Percentiles rank a stretch among this genome's conserved stretches.
phyloP scores from a whole-genome alignment of 2,797 vertebrate genomes.

The Heterohyrax brucei region DNA sequence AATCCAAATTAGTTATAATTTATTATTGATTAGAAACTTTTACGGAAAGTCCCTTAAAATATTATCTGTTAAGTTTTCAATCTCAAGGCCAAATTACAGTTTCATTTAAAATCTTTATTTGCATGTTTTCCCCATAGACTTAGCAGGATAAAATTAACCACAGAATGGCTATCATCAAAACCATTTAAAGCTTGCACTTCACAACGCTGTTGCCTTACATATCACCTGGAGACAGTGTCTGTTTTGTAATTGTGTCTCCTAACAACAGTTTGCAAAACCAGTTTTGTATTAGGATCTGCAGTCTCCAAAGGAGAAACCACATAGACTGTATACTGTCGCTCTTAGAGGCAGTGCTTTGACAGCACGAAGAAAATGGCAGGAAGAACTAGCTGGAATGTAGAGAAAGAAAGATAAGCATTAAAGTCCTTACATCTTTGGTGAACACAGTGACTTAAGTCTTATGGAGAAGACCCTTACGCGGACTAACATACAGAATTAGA shows the following conservation, averaged over 20 bases:
- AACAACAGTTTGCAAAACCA: conserved; percentile 65
- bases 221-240: neutral
- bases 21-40: conserved; percentile 50
- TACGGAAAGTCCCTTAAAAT: conserved; percentile 42
- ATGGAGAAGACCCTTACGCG: neutral
- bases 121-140: conserved; percentile 60
- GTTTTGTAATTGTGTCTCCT: conserved; percentile 46
- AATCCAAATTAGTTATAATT: conserved; percentile 21
- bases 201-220: neutral
- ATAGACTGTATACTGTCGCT: conserved; percentile 3
- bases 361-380: neutral
- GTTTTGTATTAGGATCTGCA: neutral
- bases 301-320: conserved; percentile 44
- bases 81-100: conserved; percentile 49
- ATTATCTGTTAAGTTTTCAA: conserved; percentile 71
- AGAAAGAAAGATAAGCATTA: neutral
- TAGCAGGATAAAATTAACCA: conserved; percentile 50
- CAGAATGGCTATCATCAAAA: conserved; percentile 65
- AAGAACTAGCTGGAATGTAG: neutral
- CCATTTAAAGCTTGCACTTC: conserved; percentile 41
- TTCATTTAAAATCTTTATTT: conserved; percentile 65
- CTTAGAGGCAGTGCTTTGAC: neutral
- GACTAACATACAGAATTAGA: neutral
- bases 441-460: conserved; percentile 14
- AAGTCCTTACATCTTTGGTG: conserved; percentile 22